Evolutionary conservation across 2,888 invertebrate species (phyloP).

Genomic region (Hirtodrosophila cameraria): DNA sequence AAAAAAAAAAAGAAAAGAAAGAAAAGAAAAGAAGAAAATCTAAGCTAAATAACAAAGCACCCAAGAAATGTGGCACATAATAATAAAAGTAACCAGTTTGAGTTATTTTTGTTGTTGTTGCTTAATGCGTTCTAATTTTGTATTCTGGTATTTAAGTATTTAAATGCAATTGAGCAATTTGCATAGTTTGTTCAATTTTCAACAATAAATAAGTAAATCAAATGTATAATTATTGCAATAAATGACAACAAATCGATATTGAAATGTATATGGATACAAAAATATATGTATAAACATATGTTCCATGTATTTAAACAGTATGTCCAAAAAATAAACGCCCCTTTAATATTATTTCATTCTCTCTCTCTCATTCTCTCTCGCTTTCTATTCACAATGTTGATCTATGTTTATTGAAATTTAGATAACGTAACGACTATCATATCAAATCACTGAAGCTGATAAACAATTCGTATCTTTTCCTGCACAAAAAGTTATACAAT

Average conservation of each 20-base stretch:
- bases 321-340: slow-evolving; percentile 17
- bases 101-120: slow-evolving; percentile 5
- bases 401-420: background rate
- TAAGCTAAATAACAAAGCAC: slow-evolving; percentile 4
- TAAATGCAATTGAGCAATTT: slow-evolving; percentile 3
- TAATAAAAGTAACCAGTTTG: slow-evolving; percentile 5
- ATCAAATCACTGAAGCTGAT: slow-evolving; percentile 11
- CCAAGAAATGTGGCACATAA: slow-evolving; percentile 5
- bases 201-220: slow-evolving; percentile 33
- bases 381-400: slow-evolving; percentile 3
- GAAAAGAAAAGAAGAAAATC: slow-evolving; percentile 3
- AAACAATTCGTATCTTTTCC: background rate
- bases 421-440: slow-evolving; percentile 9
- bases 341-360: background rate
- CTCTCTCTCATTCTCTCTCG: slow-evolving; percentile 6
- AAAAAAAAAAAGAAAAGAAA: too few relatives aligned
- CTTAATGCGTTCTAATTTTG: background rate
- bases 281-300: slow-evolving; percentile 5
- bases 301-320: background rate
- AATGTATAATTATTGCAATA: too few relatives aligned
- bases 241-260: slow-evolving; percentile 19
- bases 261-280: background rate
- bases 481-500: too few relatives aligned
- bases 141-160: background rate
- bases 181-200: slow-evolving; percentile 19